phyloP scores from a whole-genome alignment of 2,888 invertebrate genomes.

The Pandemis cinnamomeana region DNA sequence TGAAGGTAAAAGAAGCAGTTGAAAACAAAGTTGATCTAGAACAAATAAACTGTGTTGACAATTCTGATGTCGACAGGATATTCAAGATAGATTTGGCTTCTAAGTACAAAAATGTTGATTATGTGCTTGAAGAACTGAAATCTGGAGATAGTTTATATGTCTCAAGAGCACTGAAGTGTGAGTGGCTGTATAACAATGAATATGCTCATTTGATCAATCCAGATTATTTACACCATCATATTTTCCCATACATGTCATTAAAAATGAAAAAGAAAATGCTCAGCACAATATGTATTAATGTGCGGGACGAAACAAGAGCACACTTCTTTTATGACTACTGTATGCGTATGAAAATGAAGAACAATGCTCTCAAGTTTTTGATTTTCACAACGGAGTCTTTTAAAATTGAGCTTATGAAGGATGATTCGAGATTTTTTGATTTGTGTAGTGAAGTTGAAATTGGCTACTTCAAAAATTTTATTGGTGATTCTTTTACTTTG shows the following conservation, averaged over 20 bases:
- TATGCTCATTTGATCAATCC: conserved; percentile 57
- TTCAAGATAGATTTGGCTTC: conserved; percentile 71
- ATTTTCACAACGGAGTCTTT: conserved; percentile 55
- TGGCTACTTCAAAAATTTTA: conserved; percentile 48
- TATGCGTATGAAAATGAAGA: conserved; percentile 47
- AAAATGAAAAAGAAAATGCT: conserved; percentile 67
- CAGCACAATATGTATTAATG: conserved; percentile 50
- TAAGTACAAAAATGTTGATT: conserved; percentile 59
- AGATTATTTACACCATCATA: conserved; percentile 57
- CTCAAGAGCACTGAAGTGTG: conserved; percentile 62
- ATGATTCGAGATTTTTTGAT: conserved; percentile 18
- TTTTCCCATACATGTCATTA: conserved; percentile 67
- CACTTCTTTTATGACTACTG: conserved; percentile 61
- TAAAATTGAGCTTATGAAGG: conserved; percentile 54
- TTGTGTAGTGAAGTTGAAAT: conserved; percentile 19
- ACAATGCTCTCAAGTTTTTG: conserved; percentile 61
- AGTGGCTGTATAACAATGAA: conserved; percentile 60
- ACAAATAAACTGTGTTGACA: conserved; percentile 50
- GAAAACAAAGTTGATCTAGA: conserved; percentile 49
- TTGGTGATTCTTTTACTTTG: conserved; percentile 57
- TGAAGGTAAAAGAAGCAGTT: conserved; percentile 54
- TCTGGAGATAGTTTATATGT: conserved; percentile 63
- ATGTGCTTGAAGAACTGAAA: conserved; percentile 62
- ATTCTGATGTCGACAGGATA: conserved; percentile 62
- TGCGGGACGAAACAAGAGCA: conserved; percentile 55